Evolutionary conservation across 2,797 vertebrate genomes (phyloP).

Genomic region (Sebastiscus albofasciatus): DNA sequence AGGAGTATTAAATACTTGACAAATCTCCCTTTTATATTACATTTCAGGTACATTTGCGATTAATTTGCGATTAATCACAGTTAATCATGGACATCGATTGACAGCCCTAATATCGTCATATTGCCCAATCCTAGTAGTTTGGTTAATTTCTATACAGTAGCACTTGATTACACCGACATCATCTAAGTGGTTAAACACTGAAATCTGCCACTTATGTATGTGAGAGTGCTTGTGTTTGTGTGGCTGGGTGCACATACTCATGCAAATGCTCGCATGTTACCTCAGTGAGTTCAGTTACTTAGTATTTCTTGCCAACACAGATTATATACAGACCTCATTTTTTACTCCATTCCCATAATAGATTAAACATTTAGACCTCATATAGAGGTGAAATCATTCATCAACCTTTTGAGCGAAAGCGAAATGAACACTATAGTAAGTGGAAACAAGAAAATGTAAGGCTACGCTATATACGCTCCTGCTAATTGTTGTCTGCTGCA

Average conservation of each 20-base stretch:
- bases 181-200: constrained; percentile 39
- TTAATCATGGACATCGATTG: too few relatives aligned
- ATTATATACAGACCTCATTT: not conserved
- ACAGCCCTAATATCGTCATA: too few relatives aligned
- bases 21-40: too few relatives aligned
- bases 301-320: not conserved
- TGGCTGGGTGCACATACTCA: not conserved
- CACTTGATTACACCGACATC: constrained; percentile 45
- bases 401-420: not conserved
- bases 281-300: not conserved
- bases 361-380: not conserved
- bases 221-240: constrained; percentile 3
- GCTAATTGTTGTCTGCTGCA: not conserved
- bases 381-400: not conserved
- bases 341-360: not conserved
- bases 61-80: too few relatives aligned
- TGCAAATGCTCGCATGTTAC: not conserved
- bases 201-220: constrained; percentile 19
- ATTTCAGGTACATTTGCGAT: too few relatives aligned
- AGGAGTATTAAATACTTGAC: too few relatives aligned
- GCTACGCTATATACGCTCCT: not conserved
- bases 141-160: constrained; percentile 14
- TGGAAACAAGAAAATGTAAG: not conserved
- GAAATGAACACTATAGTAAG: not conserved
- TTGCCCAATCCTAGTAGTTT: too few relatives aligned